phyloP scores from a whole-genome alignment of 2,888 invertebrate genomes.

The Cosmia pyralina region DNA sequence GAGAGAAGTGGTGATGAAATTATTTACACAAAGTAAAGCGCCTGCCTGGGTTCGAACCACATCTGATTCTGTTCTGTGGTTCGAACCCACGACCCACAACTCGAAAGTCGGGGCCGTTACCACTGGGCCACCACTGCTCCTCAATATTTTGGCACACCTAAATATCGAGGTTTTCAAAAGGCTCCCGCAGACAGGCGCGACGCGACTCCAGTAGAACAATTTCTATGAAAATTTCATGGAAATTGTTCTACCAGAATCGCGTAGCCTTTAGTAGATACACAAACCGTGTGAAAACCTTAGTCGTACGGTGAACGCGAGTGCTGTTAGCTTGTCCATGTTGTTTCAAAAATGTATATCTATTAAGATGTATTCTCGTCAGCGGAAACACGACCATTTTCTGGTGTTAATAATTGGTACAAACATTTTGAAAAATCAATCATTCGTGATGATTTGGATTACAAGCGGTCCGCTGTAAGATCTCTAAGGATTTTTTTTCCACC shows the following conservation, averaged over 20 bases:
- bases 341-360: conserved; percentile 50
- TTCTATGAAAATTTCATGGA: background rate
- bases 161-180: conserved; percentile 3
- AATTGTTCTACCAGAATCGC: background rate
- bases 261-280: background rate
- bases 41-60: no score
- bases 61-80: no score
- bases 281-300: conserved; percentile 50
- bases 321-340: conserved; percentile 25
- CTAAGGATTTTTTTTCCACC: background rate
- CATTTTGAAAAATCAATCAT: conserved; percentile 17
- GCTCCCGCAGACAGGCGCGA: background rate
- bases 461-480: background rate
- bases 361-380: conserved; percentile 31
- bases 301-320: conserved; percentile 35
- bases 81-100: no score
- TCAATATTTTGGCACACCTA: no score
- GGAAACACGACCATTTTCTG: conserved; percentile 45
- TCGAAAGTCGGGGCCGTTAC: no score
- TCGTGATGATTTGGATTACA: background rate
- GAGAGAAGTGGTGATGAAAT: no score
- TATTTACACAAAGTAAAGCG: no score
- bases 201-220: background rate
- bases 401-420: conserved; percentile 41
- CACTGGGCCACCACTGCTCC: no score